Evolutionary conservation across 2,113 vertebrate genomes (phyloP).

Genomic region (Triplophysa siluroides): DNA sequence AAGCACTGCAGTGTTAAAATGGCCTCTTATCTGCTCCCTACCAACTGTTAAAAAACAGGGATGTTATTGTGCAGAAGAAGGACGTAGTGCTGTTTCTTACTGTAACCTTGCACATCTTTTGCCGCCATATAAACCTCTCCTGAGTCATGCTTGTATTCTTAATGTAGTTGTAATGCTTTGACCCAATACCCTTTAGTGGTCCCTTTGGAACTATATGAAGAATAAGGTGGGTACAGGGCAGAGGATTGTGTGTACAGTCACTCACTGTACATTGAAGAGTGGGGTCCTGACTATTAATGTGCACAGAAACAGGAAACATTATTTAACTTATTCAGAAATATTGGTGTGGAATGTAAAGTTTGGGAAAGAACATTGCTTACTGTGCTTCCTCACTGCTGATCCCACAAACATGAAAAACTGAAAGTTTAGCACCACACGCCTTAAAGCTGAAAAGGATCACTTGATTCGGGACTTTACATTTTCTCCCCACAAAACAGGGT

Average conservation of each 20-base stretch:
- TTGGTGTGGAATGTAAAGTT: not conserved
- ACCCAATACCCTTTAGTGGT: conserved; percentile 4
- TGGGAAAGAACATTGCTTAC: not conserved
- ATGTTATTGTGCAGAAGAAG: conserved; percentile 83
- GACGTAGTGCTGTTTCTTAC: conserved; percentile 85
- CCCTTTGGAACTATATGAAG: conserved; percentile 4
- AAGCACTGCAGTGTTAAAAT: conserved; percentile 83
- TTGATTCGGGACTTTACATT: conserved; percentile 87
- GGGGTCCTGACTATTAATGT: not conserved
- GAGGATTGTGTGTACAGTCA: not conserved
- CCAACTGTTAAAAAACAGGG: conserved; percentile 83
- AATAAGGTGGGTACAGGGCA: conserved; percentile 4
- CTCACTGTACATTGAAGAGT: not conserved
- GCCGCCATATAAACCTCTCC: conserved; percentile 65
- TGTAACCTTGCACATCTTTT: conserved; percentile 72
- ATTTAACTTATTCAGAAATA: conserved; percentile 31
- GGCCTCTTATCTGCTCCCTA: conserved; percentile 79
- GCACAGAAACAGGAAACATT: not conserved
- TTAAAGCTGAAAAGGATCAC: conserved; percentile 79
- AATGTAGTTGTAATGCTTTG: conserved; percentile 18
- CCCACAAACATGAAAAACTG: not conserved
- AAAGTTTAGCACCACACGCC: conserved; percentile 54
- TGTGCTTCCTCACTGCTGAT: not conserved
- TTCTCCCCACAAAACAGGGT: conserved; percentile 69
- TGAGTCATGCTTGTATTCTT: conserved; percentile 55